Evolutionary conservation across 2,888 invertebrate genomes (phyloP), one percentile per base, ranked within the genome.

Genomic region (Vesta saturnalis): DNA sequence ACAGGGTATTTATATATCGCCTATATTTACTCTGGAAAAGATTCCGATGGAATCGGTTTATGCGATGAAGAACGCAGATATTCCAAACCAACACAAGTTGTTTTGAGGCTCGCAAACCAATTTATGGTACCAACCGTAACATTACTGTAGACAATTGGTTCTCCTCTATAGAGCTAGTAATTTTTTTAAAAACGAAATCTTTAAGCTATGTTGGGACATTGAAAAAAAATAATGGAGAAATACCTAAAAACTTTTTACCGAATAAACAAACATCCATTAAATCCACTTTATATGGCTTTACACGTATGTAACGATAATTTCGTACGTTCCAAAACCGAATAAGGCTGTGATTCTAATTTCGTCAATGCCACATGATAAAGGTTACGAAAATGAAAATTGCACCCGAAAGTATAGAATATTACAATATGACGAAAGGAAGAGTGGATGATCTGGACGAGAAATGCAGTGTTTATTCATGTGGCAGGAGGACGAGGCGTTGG

Each of bases 131-230:
- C 12, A 75, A 74, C 47, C 62, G 76, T 35, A 79, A 78, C 66
- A 58, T 78, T 10, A 78, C 78, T 2, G 69, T 67, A 0, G 76
- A 77, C n/a, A 78, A 77, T 66, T 78, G 73, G 76, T 78, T 73
- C 67, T 19, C 60, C 10, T 71, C 63, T n/a, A 18, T 72, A 6
- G 72, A 74, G 49, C 59, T 76, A 22, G 74, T 70, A 5, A 47
- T 65, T 15, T 54, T 64, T 14, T 71, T 72, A 43, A 67, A 54
- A 43, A 49, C 64, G 62, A 74, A 23, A 49, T 62, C 69, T 1
- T 54, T 75, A 8, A 72, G 74, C n/a, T 63, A 60, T 56, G 72
- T 76, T 6, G 76, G 75, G 8, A 77, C 75, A 4, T 21, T 77
- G 23, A 56, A 60, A 23, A 73, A 72, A n/a, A 57, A 39, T 39